Conservation (phyloP, 2,797 vertebrate genomes). For the Spinibarbus caldwelli region DNA sequence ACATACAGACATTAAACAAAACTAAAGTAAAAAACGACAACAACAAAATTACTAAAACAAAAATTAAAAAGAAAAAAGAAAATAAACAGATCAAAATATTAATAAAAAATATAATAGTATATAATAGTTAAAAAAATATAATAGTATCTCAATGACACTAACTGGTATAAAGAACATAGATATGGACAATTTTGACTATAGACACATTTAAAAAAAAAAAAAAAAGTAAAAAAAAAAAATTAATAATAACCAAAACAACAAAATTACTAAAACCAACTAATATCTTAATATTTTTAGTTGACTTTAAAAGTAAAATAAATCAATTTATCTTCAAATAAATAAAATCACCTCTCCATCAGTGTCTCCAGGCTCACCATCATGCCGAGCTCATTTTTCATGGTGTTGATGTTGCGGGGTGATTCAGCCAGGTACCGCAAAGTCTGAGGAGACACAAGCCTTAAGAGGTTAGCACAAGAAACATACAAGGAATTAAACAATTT, state of each 20-base stretch:
- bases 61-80: no score
- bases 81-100: no score
- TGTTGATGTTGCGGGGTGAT: constrained; percentile 72
- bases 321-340: neutral
- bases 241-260: no score
- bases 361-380: constrained; percentile 83
- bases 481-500: neutral
- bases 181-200: neutral
- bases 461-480: neutral
- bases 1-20: no score
- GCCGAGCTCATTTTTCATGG: constrained; percentile 80
- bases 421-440: constrained; percentile 81
- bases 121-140: no score
- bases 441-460: constrained; percentile 57
- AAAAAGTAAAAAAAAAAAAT: no score
- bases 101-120: neutral
- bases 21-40: no score
- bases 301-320: neutral
- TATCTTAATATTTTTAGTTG: neutral
- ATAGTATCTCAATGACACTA: neutral
- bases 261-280: no score
- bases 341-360: constrained; percentile 71
- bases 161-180: neutral
- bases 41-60: no score
- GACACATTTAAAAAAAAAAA: no score